Base-by-base conservation (phyloP, 2,888 invertebrate genomes). In the Drosophila putrida region DNA sequence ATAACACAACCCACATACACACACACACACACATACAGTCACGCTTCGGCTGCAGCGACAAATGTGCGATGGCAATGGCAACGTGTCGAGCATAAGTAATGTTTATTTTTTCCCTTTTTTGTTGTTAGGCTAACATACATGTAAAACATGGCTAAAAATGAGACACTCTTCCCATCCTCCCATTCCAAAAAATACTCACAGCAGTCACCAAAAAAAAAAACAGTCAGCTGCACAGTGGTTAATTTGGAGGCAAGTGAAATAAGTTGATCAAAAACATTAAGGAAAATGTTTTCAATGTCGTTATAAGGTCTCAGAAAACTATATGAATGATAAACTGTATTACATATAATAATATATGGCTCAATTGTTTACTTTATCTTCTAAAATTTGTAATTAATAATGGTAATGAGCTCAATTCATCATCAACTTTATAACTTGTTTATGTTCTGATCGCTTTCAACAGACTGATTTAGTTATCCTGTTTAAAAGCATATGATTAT, bases 1-100 rank as follows among this genome's bases (percentile, higher is more conserved):
- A 25, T 20, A 20, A 38, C n/a, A 66, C 58, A 63, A 57, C 20
- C 1, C 3, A 31, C 36, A 72, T 46, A 60, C 63, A 61, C 51
- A 25, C 10, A 61, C 38, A 67, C 64, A 36, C 51, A 62, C 53
- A 57, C 53, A 27, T 15, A 66, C 28, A 44, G 58, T 59, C 62
- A 71, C 68, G 71, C 77, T 41, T 63, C 47, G 50, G 41, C 43
- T 80, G 80, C 78, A 81, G 44, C 69, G 75, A 72, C 80, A 83
- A 71, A 53, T 61, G 43, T 35, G 59, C 59, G 51, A 13, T 27
- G 33, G 51, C 11, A 60, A 43, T 58, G 61, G 64, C 78, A 64
- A 78, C 87, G 82, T 87, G 84, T 83, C 64, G 69, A 64, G 82
- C 78, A 87, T 83, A 83, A 87, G 71, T 76, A 84, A 83, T 87